phyloP scores from a whole-genome alignment of 2,797 vertebrate species.

The Anableps anableps region DNA sequence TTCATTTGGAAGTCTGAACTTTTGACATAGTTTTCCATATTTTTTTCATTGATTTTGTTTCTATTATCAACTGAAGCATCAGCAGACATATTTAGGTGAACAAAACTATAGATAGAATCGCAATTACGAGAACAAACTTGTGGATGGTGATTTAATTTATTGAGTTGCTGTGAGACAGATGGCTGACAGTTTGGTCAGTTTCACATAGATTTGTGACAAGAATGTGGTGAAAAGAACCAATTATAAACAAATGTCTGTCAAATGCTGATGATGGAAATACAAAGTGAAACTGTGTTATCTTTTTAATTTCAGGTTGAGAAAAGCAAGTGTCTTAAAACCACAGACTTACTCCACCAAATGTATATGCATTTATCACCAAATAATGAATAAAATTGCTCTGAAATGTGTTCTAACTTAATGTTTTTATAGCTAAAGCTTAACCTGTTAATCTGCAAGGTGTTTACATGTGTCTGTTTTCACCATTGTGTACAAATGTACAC shows the following conservation, averaged over 20 bases:
- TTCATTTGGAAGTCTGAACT: neutral
- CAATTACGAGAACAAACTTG: neutral
- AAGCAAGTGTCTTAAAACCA: neutral
- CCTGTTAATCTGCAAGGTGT: neutral
- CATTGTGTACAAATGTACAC: neutral
- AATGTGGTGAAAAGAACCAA: neutral
- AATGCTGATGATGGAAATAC: neutral
- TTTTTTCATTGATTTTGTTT: neutral
- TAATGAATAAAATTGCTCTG: neutral
- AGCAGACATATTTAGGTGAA: neutral
- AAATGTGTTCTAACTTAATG: neutral
- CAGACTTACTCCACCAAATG: neutral
- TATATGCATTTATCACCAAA: neutral
- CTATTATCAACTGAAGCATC: neutral
- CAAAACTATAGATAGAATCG: neutral
- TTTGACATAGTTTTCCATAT: neutral
- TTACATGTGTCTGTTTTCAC: neutral
- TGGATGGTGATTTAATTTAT: neutral
- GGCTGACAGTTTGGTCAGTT: neutral
- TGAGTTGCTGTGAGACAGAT: neutral
- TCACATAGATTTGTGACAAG: neutral
- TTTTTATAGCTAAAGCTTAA: neutral
- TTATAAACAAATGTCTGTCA: neutral
- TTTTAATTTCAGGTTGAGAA: neutral
- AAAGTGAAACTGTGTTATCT: neutral